A percentile compares a stretch with the other conserved stretches of the same genome.
These are phyloP conservation scores for Ips nitidus DNA, from an alignment of 1,140 invertebrate species.

Conservation along the genomic window DNA sequence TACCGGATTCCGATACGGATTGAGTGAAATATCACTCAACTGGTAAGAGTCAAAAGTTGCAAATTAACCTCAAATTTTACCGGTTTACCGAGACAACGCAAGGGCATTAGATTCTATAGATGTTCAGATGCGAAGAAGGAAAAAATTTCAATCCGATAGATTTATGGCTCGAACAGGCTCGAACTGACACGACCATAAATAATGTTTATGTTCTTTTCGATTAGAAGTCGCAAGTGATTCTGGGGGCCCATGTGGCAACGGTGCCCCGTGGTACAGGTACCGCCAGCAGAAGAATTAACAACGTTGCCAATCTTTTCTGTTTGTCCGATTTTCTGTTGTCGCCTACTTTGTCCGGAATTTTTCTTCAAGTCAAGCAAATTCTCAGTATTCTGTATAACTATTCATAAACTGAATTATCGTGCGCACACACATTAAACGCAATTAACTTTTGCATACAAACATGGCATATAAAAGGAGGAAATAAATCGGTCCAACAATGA, in stretches of 20 bases:
- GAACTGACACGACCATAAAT: constrained; percentile 31
- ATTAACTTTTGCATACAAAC: no score
- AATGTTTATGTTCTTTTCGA: constrained; percentile 31
- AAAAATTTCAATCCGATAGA: constrained; percentile 25
- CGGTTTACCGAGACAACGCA: no score
- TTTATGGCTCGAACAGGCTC: constrained; percentile 30
- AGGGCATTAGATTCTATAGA: constrained; percentile 35
- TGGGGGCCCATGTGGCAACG: constrained; percentile 26
- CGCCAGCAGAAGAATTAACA: constrained; percentile 21
- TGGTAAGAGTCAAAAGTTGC: no score
- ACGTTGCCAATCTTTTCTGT: neutral
- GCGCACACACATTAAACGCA: no score
- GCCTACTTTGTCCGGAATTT: no score
- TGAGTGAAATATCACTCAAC: neutral
- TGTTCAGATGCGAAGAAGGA: constrained; percentile 23
- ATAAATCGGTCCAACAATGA: neutral
- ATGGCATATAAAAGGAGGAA: no score
- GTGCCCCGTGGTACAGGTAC: constrained; percentile 14
- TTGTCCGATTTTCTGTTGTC: neutral
- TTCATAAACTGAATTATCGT: no score
- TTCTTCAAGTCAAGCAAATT: no score
- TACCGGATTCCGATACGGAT: constrained; percentile 18
- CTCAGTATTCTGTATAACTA: no score
- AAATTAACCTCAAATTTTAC: no score
- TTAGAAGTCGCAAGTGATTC: constrained; percentile 32